Percentiles rank a stretch among this genome's conserved stretches.
Conservation (phyloP, 2,113 vertebrate genomes). For the Arizona elegans region DNA sequence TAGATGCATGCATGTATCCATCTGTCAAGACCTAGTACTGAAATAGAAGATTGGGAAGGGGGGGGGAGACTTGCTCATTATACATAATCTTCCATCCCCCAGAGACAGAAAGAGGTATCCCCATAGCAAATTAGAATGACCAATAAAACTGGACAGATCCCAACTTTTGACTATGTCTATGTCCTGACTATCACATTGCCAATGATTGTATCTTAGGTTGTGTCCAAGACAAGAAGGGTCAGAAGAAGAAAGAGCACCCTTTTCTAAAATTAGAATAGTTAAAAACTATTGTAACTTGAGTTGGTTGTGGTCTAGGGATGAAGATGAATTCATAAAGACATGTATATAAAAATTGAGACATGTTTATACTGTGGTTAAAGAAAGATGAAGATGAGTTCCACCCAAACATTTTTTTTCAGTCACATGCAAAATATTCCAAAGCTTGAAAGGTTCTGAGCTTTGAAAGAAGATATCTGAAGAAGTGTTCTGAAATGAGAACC, state of each 20-base stretch:
- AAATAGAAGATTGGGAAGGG: background rate
- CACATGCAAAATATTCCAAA: background rate
- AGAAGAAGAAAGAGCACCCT: background rate
- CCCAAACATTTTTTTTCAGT: background rate
- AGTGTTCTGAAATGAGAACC: background rate
- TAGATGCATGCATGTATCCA: background rate
- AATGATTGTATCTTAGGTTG: background rate
- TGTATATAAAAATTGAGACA: background rate
- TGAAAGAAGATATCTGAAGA: background rate
- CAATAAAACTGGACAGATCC: background rate
- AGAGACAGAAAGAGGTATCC: background rate
- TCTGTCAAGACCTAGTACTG: background rate
- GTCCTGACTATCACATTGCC: background rate
- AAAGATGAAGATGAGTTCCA: background rate
- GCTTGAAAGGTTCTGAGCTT: background rate
- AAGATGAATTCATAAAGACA: background rate
- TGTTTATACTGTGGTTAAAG: background rate
- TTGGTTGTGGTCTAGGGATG: background rate
- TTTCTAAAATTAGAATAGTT: background rate
- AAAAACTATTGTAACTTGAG: background rate
- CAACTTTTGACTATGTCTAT: background rate
- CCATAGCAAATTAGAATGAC: background rate
- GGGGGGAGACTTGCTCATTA: background rate
- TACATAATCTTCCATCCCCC: background rate
- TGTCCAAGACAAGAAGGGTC: background rate